Conservation (phyloP, 2,113 vertebrate species). For the Bubalus kerabau region DNA sequence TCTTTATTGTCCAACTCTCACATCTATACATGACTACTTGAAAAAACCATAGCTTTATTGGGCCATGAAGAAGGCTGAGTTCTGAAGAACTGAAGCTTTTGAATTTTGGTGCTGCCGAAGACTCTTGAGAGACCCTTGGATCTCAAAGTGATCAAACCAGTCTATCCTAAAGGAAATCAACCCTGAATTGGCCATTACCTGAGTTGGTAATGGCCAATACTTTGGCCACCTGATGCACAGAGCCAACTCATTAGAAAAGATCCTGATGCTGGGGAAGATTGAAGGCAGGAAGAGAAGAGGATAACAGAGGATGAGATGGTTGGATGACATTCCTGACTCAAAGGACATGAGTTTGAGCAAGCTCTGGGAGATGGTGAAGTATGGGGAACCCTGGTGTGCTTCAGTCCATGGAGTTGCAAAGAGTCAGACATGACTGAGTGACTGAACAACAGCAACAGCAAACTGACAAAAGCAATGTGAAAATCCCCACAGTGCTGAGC, state of each 20-base stretch:
- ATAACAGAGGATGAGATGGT: background rate
- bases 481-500: background rate
- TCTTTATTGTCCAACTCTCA: background rate
- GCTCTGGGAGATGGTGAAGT: background rate
- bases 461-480: background rate
- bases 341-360: background rate
- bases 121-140: background rate
- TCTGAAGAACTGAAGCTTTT: background rate
- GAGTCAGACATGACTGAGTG: background rate
- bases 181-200: background rate
- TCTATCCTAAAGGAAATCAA: background rate
- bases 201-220: background rate
- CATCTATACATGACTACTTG: background rate
- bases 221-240: background rate
- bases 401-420: background rate
- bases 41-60: background rate
- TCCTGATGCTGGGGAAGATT: background rate
- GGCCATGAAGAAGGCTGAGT: background rate
- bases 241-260: background rate
- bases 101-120: accelerated
- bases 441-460: background rate
- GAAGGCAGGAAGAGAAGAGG: background rate
- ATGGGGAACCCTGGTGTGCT: accelerated
- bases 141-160: background rate
- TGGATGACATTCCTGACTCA: background rate